These are phyloP conservation scores for Petromus typicus DNA, from an alignment of 2,113 vertebrate species.

Conservation along the genomic window DNA sequence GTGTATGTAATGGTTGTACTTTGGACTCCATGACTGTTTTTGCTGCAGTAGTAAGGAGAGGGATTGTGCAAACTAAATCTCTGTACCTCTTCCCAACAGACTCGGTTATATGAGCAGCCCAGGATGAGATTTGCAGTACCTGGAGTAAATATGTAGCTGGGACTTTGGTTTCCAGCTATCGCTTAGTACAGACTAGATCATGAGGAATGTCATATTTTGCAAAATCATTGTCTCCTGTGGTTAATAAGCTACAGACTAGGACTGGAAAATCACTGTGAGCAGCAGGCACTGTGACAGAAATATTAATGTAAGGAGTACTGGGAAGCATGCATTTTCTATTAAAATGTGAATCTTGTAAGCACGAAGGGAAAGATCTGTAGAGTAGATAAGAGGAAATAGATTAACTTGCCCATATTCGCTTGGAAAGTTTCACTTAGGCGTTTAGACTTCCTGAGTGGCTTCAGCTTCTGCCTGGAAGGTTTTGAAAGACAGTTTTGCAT, in stretches of 20 bases:
- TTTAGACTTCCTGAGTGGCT: neutral
- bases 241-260: slow-evolving; percentile 60
- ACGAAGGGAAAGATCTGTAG: neutral
- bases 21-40: neutral
- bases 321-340: slow-evolving; percentile 64
- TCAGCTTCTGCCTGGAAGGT: slow-evolving; percentile 35
- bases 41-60: neutral
- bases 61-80: neutral
- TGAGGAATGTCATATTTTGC: slow-evolving; percentile 45
- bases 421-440: slow-evolving; percentile 53
- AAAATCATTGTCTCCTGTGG: slow-evolving; percentile 56
- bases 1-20: neutral
- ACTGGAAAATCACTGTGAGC: slow-evolving; percentile 58
- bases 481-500: neutral
- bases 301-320: slow-evolving; percentile 1
- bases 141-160: neutral
- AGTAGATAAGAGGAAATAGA: slow-evolving; percentile 26
- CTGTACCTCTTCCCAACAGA: neutral
- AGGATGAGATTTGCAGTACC: neutral
- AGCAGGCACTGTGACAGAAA: slow-evolving; percentile 69
- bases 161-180: slow-evolving; percentile 46
- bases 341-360: slow-evolving; percentile 56
- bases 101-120: fast-evolving
- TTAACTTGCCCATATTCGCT: slow-evolving; percentile 13
- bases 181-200: slow-evolving; percentile 53